Evolutionary conservation across 2,888 invertebrate species (phyloP).

Genomic region (Argyra leucocephala): DNA sequence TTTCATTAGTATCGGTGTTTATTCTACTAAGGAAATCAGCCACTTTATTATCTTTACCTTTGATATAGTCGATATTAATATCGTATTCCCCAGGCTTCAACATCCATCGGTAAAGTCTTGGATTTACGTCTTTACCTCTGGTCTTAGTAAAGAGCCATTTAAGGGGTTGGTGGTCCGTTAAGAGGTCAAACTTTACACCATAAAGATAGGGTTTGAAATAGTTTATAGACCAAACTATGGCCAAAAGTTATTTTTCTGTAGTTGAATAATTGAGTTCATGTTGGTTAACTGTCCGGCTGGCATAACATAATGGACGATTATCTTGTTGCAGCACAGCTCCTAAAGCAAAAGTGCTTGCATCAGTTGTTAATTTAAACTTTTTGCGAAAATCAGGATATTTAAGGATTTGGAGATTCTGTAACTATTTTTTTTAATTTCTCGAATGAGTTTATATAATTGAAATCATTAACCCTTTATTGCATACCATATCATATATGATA

Average conservation of each 20-base stretch:
- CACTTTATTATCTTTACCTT: conserved; percentile 23
- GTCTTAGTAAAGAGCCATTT: conserved; percentile 22
- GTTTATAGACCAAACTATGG: conserved; percentile 8
- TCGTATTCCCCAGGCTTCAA: conserved; percentile 22
- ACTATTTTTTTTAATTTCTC: conserved; percentile 11
- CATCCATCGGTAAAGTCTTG: conserved; percentile 22
- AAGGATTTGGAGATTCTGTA: not conserved
- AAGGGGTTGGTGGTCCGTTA: conserved; percentile 23
- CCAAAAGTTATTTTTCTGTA: conserved; percentile 13
- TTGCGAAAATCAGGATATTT: conserved; percentile 17
- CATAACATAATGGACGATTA: not conserved
- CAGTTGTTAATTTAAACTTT: conserved; percentile 14
- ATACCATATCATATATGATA: no score
- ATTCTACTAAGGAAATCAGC: conserved; percentile 23
- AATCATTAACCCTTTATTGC: no score
- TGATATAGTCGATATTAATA: conserved; percentile 21
- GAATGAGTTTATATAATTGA: conserved; percentile 9
- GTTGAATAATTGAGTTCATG: conserved; percentile 12
- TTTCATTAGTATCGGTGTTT: conserved; percentile 18
- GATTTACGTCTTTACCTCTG: conserved; percentile 21
- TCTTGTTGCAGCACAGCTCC: conserved; percentile 10
- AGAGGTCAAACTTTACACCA: conserved; percentile 26
- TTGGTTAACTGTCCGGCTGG: conserved; percentile 7
- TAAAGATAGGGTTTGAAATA: conserved; percentile 35
- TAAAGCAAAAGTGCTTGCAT: conserved; percentile 15